phyloP scores from a whole-genome alignment of 2,888 invertebrate species.

The Cactoblastis cactorum region DNA sequence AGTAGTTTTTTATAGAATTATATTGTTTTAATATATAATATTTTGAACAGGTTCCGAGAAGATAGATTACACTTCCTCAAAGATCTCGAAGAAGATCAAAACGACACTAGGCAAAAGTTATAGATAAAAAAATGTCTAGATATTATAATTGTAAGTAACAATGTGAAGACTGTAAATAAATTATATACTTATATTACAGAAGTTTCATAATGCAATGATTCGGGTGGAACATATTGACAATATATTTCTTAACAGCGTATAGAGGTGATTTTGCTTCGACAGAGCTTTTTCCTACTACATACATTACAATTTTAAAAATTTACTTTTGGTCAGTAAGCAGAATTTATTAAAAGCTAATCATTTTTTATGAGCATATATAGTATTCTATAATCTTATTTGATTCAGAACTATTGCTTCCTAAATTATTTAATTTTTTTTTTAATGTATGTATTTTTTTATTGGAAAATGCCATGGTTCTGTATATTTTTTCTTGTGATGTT shows the following conservation, averaged over 20 bases:
- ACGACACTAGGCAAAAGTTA: constrained; percentile 54
- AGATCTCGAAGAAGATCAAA: constrained; percentile 49
- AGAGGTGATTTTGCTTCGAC: constrained; percentile 26
- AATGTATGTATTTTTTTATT: no score
- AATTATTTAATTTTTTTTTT: no score
- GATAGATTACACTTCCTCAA: constrained; percentile 46
- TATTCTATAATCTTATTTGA: no score
- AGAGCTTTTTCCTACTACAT: constrained; percentile 28
- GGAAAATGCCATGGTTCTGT: no score
- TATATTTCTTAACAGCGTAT: constrained; percentile 38
- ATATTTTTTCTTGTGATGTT: no score
- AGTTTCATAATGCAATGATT: constrained; percentile 53
- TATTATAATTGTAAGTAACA: constrained; percentile 39
- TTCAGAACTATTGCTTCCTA: no score
- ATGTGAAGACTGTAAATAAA: constrained; percentile 72
- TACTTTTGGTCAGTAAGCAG: background rate
- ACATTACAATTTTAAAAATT: background rate
- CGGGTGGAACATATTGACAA: constrained; percentile 74
- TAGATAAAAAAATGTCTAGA: constrained; percentile 42
- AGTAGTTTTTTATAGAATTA: no score
- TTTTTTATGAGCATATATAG: no score
- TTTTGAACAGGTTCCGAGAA: constrained; percentile 47
- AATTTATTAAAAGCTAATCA: no score
- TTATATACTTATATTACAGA: constrained; percentile 45
- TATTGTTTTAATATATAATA: background rate